These are phyloP conservation scores for Falco biarmicus DNA, from an alignment of 2,797 vertebrate genomes.

Conservation along the genomic window DNA sequence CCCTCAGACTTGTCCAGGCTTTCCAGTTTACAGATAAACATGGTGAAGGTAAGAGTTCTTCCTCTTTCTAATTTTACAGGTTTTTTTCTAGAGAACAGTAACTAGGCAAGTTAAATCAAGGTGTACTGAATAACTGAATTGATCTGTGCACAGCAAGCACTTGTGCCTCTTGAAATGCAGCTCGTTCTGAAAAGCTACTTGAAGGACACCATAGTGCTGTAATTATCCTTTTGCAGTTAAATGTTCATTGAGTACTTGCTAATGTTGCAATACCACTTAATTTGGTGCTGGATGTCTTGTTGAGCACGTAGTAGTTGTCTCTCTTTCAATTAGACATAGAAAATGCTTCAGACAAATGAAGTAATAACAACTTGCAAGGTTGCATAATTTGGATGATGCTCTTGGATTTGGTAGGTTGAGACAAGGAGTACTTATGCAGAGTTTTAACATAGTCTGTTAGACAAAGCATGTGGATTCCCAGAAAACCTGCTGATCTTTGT, in stretches of 20 bases:
- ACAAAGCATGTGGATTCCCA: background rate
- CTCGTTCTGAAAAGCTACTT: background rate
- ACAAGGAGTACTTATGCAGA: background rate
- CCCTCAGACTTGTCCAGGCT: constrained; percentile 93
- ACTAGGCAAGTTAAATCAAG: background rate
- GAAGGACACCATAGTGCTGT: background rate
- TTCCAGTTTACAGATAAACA: constrained; percentile 98
- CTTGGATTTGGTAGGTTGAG: background rate
- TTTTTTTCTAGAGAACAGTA: background rate
- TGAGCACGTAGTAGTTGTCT: background rate
- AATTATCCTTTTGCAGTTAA: background rate
- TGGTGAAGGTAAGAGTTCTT: constrained; percentile 89
- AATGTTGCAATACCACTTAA: background rate
- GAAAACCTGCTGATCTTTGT: background rate
- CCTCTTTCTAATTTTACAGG: background rate
- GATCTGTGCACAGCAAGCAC: background rate
- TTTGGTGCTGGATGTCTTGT: background rate
- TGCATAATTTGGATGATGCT: background rate
- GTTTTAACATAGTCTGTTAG: background rate
- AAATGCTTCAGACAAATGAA: background rate
- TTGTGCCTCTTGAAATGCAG: background rate
- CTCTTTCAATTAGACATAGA: background rate
- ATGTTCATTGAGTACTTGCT: background rate
- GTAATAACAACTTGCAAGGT: background rate
- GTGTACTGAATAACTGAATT: background rate